Conservation (phyloP, 2,113 vertebrate genomes). For the Sturnira hondurensis region DNA sequence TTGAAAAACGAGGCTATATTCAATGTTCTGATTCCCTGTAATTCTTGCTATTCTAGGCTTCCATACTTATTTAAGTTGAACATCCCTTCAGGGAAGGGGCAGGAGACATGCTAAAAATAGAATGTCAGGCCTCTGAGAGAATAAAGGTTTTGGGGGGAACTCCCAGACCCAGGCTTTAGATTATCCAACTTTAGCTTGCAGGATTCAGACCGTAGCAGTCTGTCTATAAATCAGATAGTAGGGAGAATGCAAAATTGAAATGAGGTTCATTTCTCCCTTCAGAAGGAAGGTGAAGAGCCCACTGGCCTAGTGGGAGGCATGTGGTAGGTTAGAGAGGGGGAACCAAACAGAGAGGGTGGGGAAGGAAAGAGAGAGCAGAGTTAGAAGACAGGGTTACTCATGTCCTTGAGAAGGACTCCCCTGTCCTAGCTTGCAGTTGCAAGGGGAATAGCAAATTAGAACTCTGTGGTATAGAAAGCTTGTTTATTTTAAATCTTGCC, state of each 20-base stretch:
- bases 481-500: neutral
- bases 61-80: neutral
- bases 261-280: neutral
- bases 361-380: neutral
- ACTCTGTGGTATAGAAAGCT: neutral
- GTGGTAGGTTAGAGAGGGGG: neutral
- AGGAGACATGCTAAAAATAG: neutral
- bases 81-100: neutral
- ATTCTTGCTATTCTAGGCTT: neutral
- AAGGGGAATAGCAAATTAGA: neutral
- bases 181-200: neutral
- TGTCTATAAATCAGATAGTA: neutral
- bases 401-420: neutral
- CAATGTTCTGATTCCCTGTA: neutral
- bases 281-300: neutral
- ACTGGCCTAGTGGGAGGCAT: neutral
- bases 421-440: neutral
- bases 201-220: neutral
- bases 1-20: neutral
- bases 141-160: neutral
- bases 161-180: neutral
- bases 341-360: neutral
- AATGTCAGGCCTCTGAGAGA: neutral
- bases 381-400: neutral
- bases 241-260: neutral